These are phyloP conservation scores for Teleogryllus oceanicus DNA, from an alignment of 2,888 invertebrate genomes.

Conservation along the genomic window DNA sequence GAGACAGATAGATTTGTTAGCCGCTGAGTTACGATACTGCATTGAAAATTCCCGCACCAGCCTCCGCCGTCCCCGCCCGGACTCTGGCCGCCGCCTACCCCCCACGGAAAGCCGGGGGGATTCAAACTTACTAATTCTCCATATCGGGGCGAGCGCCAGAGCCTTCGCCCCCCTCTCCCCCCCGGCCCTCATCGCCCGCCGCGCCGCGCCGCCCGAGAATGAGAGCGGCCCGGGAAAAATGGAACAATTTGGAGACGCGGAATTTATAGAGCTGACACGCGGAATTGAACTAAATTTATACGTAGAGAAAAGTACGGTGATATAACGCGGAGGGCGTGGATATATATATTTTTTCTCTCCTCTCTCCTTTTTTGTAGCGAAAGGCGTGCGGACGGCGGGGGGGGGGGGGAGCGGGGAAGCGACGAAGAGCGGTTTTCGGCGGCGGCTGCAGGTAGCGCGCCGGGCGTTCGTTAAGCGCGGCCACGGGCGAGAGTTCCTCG, in stretches of 20 bases:
- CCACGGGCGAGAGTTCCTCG: too few species aligned
- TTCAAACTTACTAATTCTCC: slow-evolving; percentile 27
- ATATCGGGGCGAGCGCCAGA: slow-evolving; percentile 22
- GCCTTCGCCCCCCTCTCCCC: background rate
- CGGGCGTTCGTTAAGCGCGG: too few species aligned
- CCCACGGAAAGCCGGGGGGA: slow-evolving; percentile 23
- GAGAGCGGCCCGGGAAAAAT: background rate
- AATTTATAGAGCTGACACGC: slow-evolving; percentile 31
- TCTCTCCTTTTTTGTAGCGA: background rate
- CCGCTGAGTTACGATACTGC: slow-evolving; percentile 36
- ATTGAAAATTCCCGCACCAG: slow-evolving; percentile 25
- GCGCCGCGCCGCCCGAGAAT: background rate
- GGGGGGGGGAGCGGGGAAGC: too few species aligned
- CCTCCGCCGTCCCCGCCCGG: background rate
- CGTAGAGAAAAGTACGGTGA: slow-evolving; percentile 12
- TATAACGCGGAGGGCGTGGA: slow-evolving; percentile 3
- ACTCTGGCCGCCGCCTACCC: background rate
- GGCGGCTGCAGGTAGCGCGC: too few species aligned
- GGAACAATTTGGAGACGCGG: slow-evolving; percentile 5
- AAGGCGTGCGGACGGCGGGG: too few species aligned
- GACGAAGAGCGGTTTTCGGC: too few species aligned
- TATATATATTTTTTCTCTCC: background rate
- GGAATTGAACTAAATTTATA: slow-evolving; percentile 32
- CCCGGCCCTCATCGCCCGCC: background rate
- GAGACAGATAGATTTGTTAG: slow-evolving; percentile 35